phyloP scores from a whole-genome alignment of 1,140 invertebrate genomes.

The Drosophila nigromelanica region DNA sequence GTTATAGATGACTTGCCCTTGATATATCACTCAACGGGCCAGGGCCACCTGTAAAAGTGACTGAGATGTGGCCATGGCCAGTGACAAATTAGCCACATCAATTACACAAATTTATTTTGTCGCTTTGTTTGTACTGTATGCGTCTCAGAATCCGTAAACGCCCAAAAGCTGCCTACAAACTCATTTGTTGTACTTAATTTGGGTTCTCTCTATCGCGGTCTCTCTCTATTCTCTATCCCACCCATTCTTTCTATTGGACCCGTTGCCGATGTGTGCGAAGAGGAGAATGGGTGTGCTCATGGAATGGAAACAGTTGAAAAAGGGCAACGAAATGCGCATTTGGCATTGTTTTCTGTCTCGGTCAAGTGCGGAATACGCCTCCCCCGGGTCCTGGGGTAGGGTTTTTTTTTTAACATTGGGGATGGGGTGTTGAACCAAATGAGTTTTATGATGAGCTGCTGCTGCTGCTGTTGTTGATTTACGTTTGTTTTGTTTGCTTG shows the following conservation, averaged over 20 bases:
- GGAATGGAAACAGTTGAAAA: constrained; percentile 54
- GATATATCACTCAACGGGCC: constrained; percentile 62
- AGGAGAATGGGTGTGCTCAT: constrained; percentile 39
- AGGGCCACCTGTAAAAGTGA: constrained; percentile 71
- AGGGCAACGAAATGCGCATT: constrained; percentile 63
- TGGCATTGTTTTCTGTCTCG: constrained; percentile 48
- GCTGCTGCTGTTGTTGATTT: constrained; percentile 75
- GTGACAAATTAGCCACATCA: constrained; percentile 81
- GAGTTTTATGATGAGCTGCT: constrained; percentile 80
- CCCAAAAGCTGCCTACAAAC: constrained; percentile 51
- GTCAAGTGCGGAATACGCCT: constrained; percentile 35
- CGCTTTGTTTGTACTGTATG: constrained; percentile 60
- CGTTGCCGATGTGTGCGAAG: no score
- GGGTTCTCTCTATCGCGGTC: constrained; percentile 32
- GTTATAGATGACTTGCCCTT: constrained; percentile 34
- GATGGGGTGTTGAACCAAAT: constrained; percentile 62
- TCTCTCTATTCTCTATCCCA: background rate
- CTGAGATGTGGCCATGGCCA: constrained; percentile 70
- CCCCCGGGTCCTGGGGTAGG: background rate
- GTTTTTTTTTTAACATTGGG: constrained; percentile 5
- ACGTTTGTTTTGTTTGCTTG: constrained; percentile 74
- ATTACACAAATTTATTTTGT: constrained; percentile 80
- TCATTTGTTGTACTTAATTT: constrained; percentile 82
- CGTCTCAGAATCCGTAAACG: constrained; percentile 37
- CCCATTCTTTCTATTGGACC: constrained; percentile 10